These are phyloP conservation scores for Muscina levida DNA, from an alignment of 2,888 invertebrate species.

Conservation along the genomic window DNA sequence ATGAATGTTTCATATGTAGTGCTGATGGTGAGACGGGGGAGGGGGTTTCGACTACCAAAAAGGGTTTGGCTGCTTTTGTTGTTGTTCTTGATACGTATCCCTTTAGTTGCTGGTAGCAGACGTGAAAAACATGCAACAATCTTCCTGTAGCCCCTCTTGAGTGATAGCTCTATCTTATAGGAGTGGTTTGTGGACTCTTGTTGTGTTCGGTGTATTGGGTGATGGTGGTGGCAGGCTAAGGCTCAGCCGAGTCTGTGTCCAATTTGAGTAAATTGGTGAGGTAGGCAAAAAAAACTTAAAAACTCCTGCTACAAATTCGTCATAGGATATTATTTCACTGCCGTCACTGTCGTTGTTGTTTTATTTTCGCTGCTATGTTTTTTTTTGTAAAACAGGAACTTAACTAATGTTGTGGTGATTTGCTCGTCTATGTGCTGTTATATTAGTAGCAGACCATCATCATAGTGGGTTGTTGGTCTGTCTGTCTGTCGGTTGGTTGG, in stretches of 20 bases:
- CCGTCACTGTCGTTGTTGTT: conserved; percentile 1
- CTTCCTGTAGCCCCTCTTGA: too few species aligned
- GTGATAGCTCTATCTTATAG: not conserved
- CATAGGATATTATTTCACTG: not conserved
- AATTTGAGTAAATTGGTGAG: conserved; percentile 9
- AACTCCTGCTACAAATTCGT: not conserved
- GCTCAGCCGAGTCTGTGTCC: conserved; percentile 7
- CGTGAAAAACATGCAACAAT: too few species aligned
- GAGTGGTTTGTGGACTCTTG: not conserved
- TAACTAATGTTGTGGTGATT: too few species aligned
- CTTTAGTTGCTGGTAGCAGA: too few species aligned
- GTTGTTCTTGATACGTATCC: too few species aligned
- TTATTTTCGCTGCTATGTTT: not conserved
- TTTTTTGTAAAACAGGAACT: conserved; percentile 4
- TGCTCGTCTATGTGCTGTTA: too few species aligned
- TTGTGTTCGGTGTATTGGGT: not conserved
- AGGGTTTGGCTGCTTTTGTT: too few species aligned
- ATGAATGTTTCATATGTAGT: too few species aligned
- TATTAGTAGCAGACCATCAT: conserved; percentile 1
- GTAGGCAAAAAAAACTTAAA: not conserved
- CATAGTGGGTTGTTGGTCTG: conserved; percentile 6
- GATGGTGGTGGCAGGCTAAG: not conserved
- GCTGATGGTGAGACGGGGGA: too few species aligned
- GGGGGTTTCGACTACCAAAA: too few species aligned
- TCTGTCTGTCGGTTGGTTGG: conserved; percentile 9